A percentile compares a stretch with the other conserved stretches of the same genome.
Conservation (phyloP, 2,888 invertebrate genomes). For the Ferrisia virgata region DNA sequence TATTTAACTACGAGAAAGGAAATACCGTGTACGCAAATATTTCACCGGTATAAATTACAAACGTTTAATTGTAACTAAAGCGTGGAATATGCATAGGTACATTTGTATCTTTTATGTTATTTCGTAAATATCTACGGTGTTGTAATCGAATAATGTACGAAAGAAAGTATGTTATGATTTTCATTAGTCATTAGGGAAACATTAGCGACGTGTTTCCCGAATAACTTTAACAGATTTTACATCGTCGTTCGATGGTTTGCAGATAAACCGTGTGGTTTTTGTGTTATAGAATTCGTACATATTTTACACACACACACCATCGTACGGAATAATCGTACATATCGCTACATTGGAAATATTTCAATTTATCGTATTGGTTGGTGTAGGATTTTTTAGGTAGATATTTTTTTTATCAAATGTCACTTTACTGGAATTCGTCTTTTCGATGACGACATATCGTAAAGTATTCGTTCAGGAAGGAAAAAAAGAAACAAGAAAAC, state of each 20-base stretch:
- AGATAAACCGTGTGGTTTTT: background rate
- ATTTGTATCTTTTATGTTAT: background rate
- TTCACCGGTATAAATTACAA: background rate
- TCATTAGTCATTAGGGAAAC: slow-evolving; percentile 14
- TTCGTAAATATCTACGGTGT: background rate
- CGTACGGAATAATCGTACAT: background rate
- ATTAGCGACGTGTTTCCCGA: background rate
- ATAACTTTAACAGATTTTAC: background rate
- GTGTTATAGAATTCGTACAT: background rate
- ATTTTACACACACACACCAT: background rate
- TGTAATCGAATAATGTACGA: background rate
- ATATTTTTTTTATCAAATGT: no score
- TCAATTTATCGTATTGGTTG: background rate
- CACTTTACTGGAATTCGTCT: no score
- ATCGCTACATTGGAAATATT: background rate
- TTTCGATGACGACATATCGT: no score
- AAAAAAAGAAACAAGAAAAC: no score
- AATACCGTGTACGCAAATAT: background rate
- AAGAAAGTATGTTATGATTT: background rate
- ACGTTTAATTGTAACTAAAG: background rate
- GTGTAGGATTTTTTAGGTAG: no score
- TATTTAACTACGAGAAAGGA: background rate
- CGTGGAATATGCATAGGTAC: background rate
- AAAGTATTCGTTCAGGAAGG: no score
- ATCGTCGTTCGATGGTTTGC: background rate